Evolutionary conservation across 2,888 invertebrate species (phyloP).

Genomic region (Callinectes sapidus): DNA sequence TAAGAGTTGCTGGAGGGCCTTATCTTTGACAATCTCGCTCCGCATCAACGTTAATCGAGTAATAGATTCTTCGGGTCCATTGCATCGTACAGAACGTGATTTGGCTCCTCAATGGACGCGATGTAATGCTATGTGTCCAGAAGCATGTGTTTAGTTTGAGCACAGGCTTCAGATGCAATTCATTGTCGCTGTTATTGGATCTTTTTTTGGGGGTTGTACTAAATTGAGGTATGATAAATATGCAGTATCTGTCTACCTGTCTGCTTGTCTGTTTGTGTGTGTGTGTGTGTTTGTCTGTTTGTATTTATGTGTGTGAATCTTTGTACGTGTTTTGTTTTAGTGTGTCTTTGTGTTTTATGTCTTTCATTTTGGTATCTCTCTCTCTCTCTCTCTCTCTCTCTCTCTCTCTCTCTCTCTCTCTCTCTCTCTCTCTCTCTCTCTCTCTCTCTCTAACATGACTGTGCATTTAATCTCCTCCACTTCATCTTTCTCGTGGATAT

Average conservation of each 20-base stretch:
- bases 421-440: conserved; percentile 25
- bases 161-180: not conserved
- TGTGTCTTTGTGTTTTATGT: too few species aligned
- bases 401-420: conserved; percentile 25
- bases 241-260: too few species aligned
- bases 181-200: not conserved
- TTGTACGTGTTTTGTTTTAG: too few species aligned
- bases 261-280: too few species aligned
- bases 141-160: not conserved
- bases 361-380: not conserved
- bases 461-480: conserved; percentile 1
- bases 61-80: not conserved
- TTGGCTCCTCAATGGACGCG: not conserved
- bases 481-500: not conserved
- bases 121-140: not conserved
- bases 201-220: not conserved
- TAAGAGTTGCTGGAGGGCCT: not conserved
- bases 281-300: too few species aligned
- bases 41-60: not conserved
- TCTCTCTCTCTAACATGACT: conserved; percentile 4
- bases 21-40: not conserved
- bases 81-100: not conserved
- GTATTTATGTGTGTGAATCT: too few species aligned
- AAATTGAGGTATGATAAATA: not conserved
- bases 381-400: not conserved